phyloP scores from a whole-genome alignment of 2,797 vertebrate genomes.

The Sebastes steindachneri region DNA sequence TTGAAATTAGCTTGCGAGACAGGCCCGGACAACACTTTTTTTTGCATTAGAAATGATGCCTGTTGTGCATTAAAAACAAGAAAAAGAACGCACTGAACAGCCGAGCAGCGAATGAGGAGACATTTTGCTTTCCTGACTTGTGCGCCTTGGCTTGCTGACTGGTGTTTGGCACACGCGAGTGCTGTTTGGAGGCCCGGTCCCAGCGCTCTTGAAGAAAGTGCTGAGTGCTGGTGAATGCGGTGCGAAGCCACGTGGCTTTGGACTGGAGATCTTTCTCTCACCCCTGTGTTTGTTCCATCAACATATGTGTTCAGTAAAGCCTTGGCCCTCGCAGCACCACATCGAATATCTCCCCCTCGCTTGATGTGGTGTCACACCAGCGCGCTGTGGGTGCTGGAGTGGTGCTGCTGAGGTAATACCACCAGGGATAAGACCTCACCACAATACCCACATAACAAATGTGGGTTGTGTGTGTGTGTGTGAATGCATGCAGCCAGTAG shows the following conservation, averaged over 20 bases:
- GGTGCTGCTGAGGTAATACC: conserved; percentile 65
- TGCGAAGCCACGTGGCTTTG: conserved; percentile 73
- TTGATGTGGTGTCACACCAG: conserved; percentile 74
- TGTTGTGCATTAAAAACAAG: neutral
- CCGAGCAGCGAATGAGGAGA: conserved; percentile 19
- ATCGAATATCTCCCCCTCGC: conserved; percentile 36
- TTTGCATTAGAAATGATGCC: neutral
- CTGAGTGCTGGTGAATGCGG: conserved; percentile 74
- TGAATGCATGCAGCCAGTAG: conserved; percentile 30
- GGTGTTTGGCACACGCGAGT: conserved; percentile 39
- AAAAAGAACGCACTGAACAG: conserved; percentile 3
- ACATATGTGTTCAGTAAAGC: conserved; percentile 75
- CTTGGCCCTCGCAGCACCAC: conserved; percentile 47
- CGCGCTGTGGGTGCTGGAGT: conserved; percentile 62
- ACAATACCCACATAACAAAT: conserved; percentile 67
- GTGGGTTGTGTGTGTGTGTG: conserved; percentile 30
- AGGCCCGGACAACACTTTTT: neutral
- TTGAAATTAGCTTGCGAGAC: conserved; percentile 11
- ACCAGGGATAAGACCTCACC: conserved; percentile 63
- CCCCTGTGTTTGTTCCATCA: conserved; percentile 70
- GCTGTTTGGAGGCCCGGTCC: conserved; percentile 44
- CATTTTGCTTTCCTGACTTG: conserved; percentile 39
- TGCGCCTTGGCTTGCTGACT: conserved; percentile 45
- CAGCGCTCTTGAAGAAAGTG: conserved; percentile 60
- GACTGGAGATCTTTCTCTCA: conserved; percentile 51